Evolutionary conservation across 2,797 vertebrate species (phyloP), one percentile per base, ranked within the genome.

Genomic region (Enteromius trimaculatus): DNA sequence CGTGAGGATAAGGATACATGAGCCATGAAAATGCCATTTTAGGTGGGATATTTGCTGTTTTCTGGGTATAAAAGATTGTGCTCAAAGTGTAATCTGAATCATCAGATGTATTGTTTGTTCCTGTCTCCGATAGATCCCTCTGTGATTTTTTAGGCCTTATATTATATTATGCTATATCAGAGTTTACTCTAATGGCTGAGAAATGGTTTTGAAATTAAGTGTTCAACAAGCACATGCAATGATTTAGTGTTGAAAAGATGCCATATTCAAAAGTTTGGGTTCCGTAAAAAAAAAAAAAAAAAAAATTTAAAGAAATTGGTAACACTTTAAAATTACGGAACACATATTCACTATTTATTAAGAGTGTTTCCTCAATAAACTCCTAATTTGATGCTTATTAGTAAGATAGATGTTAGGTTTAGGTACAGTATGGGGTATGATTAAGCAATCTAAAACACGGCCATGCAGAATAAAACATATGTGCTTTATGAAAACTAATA

Each of bases 11-110:
- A 77, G 72, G 19, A 42, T 64, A 31, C 23, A 49, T 79, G 74
- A 72, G 75, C 69, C n/a, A 47, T 82, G 62, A 49, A 77, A 82
- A 82, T 77, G 51, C 26, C 72, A 82, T 69, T 68, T 76, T 29
- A 34, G 60, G 47, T 29, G 19, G 77, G 19, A 51, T 66, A 44
- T 78, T 78, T 66, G 19, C 77, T 64, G 17, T 47, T 66, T 82
- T 75, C 64, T 8, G 14, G 55, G 37, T 65, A 44, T 53, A 39
- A 60, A 75, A 65, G 23, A n/a, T 44, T 49, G 47, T 76, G 62
- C 47, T 55, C 23, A 34, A 69, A 69, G 77, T 77, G 34, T 82
- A 58, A 82, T 77, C 62, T 19, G 26, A 80, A 37, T 4, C 31
- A n/a, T 69, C 26, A 58, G 37, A 51, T 68, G 31, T 55, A 53